A percentile compares a stretch with the other conserved stretches of the same genome.
Evolutionary conservation across 2,888 invertebrate genomes (phyloP).

Genomic region (Cataglyphis altisquamis): DNA sequence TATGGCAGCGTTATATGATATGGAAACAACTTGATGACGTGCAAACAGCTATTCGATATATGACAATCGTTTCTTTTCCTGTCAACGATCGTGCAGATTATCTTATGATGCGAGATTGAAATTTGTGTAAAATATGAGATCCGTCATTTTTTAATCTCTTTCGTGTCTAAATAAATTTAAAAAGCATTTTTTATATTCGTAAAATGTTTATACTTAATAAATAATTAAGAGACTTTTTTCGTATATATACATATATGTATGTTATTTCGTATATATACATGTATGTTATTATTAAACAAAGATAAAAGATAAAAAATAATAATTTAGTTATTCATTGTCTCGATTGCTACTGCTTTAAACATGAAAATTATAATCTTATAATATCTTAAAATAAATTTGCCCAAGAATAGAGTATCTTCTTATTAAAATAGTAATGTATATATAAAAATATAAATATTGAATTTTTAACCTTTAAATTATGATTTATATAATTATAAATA

Average conservation of each 20-base stretch:
- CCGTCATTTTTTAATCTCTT: neutral
- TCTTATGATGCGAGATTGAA: neutral
- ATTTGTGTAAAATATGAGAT: neutral
- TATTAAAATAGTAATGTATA: neutral
- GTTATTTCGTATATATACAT: neutral
- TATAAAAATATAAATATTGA: no score
- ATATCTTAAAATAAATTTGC: neutral
- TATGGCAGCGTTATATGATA: slow-evolving; percentile 57
- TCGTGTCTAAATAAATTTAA: neutral
- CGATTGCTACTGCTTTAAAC: neutral
- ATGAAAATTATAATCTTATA: slow-evolving; percentile 16
- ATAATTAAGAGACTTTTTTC: neutral
- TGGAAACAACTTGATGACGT: slow-evolving; percentile 69
- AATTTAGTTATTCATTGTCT: slow-evolving; percentile 13
- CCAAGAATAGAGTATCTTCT: neutral
- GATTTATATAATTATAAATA: neutral
- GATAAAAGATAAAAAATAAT: neutral
- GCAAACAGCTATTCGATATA: slow-evolving; percentile 60
- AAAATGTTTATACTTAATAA: slow-evolving; percentile 15
- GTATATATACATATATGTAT: no score
- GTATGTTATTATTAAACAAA: neutral
- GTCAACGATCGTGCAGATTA: slow-evolving; percentile 24
- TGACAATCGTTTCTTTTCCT: slow-evolving; percentile 56
- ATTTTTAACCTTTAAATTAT: neutral
- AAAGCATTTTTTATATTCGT: neutral